These are phyloP conservation scores for Napeogenes sylphis DNA, from an alignment of 2,888 invertebrate species.

Conservation along the genomic window DNA sequence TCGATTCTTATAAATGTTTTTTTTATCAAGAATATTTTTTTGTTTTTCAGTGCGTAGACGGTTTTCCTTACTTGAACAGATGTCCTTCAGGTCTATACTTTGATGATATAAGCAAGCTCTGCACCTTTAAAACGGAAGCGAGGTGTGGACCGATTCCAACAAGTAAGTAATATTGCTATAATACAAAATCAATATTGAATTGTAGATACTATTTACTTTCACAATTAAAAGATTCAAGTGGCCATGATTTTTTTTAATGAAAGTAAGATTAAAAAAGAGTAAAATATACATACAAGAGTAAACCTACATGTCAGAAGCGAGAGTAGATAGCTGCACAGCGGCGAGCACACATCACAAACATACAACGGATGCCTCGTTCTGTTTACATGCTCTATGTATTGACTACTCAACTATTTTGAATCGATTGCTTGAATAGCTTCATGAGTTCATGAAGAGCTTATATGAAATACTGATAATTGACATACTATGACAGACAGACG, in stretches of 20 bases:
- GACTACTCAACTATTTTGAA: conserved; percentile 22
- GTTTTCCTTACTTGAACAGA: conserved; percentile 90
- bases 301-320: too few species aligned
- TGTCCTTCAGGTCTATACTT: conserved; percentile 94
- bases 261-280: too few species aligned
- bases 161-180: conserved; percentile 79
- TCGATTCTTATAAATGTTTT: background rate
- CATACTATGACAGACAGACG: background rate
- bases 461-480: background rate
- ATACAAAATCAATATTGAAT: too few species aligned
- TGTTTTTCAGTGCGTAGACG: conserved; percentile 87
- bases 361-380: conserved; percentile 24
- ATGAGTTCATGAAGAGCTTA: conserved; percentile 14
- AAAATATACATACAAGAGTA: too few species aligned
- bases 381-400: conserved; percentile 20
- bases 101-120: conserved; percentile 92
- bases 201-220: too few species aligned
- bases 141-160: conserved; percentile 92
- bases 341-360: conserved; percentile 23
- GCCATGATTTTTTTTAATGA: too few species aligned
- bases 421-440: conserved; percentile 25
- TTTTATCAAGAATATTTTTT: background rate
- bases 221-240: too few species aligned
- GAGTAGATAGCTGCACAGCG: conserved; percentile 13
- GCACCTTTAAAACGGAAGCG: conserved; percentile 93